phyloP scores from a whole-genome alignment of 2,797 vertebrate genomes.

The Parauchenoglanis punctatus region DNA sequence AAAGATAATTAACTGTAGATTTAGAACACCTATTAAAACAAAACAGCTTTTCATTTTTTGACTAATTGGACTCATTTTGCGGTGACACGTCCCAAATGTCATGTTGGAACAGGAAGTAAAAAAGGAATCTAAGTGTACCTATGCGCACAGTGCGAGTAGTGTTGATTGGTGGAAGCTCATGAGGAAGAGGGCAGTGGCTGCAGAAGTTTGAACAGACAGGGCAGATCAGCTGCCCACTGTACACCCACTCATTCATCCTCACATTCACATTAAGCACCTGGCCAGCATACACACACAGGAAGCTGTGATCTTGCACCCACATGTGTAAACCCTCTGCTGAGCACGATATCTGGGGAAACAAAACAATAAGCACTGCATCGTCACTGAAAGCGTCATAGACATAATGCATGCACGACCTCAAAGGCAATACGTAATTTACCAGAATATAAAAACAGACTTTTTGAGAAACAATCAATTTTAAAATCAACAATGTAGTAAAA shows the following conservation, averaged over 20 bases:
- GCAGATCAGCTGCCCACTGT: slow-evolving; percentile 87
- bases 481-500: not conserved
- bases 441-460: not conserved
- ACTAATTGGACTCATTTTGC: too few species aligned
- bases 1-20: too few species aligned
- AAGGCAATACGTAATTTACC: not conserved
- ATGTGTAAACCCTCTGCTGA: slow-evolving; percentile 83
- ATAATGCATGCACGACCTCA: not conserved
- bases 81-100: not conserved
- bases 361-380: not conserved
- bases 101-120: not conserved
- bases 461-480: not conserved
- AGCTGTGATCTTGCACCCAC: slow-evolving; percentile 83
- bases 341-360: slow-evolving; percentile 82
- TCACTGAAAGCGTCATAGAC: not conserved
- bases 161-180: slow-evolving; percentile 80
- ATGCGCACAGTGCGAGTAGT: slow-evolving; percentile 77
- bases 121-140: slow-evolving; percentile 71
- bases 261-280: slow-evolving; percentile 86
- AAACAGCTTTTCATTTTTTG: too few species aligned
- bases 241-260: slow-evolving; percentile 85
- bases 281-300: slow-evolving; percentile 80
- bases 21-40: too few species aligned
- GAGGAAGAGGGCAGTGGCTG: slow-evolving; percentile 83
- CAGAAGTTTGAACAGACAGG: slow-evolving; percentile 89